Base-by-base conservation (phyloP, 2,797 vertebrate genomes). In the Sebastiscus albofasciatus region DNA sequence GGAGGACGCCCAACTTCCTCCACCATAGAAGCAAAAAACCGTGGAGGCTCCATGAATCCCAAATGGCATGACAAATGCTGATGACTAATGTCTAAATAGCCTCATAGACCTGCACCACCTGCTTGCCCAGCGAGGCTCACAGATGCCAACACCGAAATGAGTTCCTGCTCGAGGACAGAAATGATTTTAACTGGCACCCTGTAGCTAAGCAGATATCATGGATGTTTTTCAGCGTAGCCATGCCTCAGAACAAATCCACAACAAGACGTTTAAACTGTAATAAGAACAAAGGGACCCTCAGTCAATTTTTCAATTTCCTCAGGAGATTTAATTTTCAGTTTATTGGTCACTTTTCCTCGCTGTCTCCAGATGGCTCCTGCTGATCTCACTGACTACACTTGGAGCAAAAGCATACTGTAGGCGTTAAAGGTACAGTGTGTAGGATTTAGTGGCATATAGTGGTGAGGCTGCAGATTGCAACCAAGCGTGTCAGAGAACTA, bases 61-160 rank as follows among this genome's bases (percentile, higher is more conserved):
- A 79, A 89, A 80, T 67, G 54, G 72, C 55, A 61, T 74, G 75
- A 89, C 87, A 86, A 90, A 91, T 62, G 80, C 77, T 79, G 78
- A 77, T 88, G 89, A 90, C 87, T 86, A 84, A 91, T 60, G 65
- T 69, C 54, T 82, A 69, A 83, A 88, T 29, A 64, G 68, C 80
- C 82, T 87, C 72, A 55, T 56, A 77, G 83, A 89, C 80, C 70
- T 84, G 87, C 85, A 60, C 89, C 90, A 89, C 84, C 90, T 91
- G 89, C 75, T 84, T 81, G 71, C 76, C 2, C 54, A 77, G 65
- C 20, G 4, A 59, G 22, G 39, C 72, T 67, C 54, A 18, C 33
- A 36, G 59, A 78, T 68, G 77, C 80, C 79, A 72, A 20, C 46
- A 60, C 16, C 39, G 83, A 80, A 74, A 74, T 55, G 65, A 79